These are phyloP conservation scores for Rhabdomys dilectus DNA, from an alignment of 2,113 vertebrate species.

Conservation along the genomic window DNA sequence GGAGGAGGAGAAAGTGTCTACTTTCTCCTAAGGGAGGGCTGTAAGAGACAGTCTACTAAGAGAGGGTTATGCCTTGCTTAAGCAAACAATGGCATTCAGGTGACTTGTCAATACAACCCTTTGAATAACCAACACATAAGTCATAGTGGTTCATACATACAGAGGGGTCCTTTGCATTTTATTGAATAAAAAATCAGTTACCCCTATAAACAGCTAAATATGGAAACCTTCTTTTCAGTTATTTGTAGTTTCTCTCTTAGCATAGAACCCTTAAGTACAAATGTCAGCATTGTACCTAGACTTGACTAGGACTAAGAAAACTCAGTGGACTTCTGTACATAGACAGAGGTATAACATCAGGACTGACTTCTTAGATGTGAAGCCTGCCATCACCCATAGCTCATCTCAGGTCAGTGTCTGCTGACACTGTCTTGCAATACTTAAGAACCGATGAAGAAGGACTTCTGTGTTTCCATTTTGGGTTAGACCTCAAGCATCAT, in stretches of 20 bases:
- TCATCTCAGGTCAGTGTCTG: not conserved
- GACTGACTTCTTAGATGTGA: not conserved
- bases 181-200: not conserved
- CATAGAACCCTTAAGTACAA: not conserved
- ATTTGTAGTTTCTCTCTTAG: not conserved
- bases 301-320: not conserved
- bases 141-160: not conserved
- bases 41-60: not conserved
- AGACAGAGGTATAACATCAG: not conserved
- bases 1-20: not conserved
- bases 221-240: too few species aligned
- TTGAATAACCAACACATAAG: not conserved
- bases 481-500: not conserved
- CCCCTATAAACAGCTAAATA: not conserved
- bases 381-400: rapidly evolving
- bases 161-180: not conserved
- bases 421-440: not conserved
- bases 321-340: not conserved
- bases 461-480: not conserved
- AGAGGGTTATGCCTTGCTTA: not conserved
- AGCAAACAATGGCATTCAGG: too few species aligned
- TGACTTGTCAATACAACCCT: not conserved
- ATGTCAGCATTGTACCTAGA: too few species aligned
- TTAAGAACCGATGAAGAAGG: not conserved
- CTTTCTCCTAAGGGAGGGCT: not conserved